phyloP scores from a whole-genome alignment of 2,797 vertebrate genomes.

The Cynopterus sphinx region DNA sequence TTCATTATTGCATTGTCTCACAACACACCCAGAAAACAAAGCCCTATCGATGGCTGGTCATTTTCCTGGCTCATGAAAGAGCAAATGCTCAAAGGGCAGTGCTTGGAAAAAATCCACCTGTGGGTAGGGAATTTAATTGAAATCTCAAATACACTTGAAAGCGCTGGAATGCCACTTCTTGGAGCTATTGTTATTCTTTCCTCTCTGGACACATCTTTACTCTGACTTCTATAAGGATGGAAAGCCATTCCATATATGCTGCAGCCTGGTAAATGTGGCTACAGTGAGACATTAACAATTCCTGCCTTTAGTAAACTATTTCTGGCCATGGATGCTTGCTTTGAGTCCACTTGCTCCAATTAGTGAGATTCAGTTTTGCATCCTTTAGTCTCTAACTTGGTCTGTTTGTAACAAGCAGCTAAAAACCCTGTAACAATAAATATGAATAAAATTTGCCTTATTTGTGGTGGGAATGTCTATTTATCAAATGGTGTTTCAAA shows the following conservation, averaged over 20 bases:
- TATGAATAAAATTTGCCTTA: slow-evolving; percentile 14
- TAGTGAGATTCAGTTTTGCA: slow-evolving; percentile 1
- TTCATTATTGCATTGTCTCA: slow-evolving; percentile 65
- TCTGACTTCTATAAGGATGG: not conserved
- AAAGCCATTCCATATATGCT: not conserved
- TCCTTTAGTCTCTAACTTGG: slow-evolving; percentile 24
- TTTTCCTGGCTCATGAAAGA: slow-evolving; percentile 39
- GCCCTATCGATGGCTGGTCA: not conserved
- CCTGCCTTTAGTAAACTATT: not conserved
- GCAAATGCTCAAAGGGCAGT: not conserved
- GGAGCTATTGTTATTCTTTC: not conserved
- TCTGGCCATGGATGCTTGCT: not conserved
- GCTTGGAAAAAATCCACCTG: slow-evolving; percentile 66
- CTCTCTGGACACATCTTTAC: not conserved
- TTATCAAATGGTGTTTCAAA: slow-evolving; percentile 29
- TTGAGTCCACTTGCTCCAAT: not conserved
- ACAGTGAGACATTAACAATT: not conserved
- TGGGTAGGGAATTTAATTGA: slow-evolving; percentile 59
- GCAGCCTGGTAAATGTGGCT: not conserved
- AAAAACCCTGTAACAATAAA: not conserved
- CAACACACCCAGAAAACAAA: slow-evolving; percentile 45
- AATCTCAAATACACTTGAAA: slow-evolving; percentile 49
- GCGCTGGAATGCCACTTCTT: slow-evolving; percentile 16
- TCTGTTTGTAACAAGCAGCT: slow-evolving; percentile 16
- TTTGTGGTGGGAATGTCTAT: slow-evolving; percentile 11